Percentiles rank a stretch among this genome's conserved stretches.
Conservation (phyloP, 1,140 invertebrate genomes). For the Manduca sexta region DNA sequence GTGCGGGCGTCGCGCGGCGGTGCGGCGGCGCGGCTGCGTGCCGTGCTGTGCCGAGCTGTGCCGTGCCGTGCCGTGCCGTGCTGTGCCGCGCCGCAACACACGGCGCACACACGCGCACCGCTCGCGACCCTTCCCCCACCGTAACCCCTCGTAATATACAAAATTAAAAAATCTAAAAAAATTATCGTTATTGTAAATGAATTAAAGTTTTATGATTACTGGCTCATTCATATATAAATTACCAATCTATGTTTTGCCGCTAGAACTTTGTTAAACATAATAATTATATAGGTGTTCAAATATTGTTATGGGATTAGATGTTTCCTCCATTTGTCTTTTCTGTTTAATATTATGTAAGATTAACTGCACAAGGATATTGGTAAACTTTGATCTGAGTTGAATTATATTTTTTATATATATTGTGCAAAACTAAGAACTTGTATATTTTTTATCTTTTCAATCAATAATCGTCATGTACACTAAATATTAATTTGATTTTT, state of each 20-base stretch:
- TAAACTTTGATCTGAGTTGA: conserved; percentile 70
- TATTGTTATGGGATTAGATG: conserved; percentile 70
- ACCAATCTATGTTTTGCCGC: conserved; percentile 62
- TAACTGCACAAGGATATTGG: conserved; percentile 71
- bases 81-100: too few species aligned
- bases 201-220: conserved; percentile 63
- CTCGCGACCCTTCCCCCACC: not conserved
- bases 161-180: conserved; percentile 56
- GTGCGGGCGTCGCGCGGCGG: too few species aligned
- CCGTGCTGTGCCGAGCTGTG: too few species aligned
- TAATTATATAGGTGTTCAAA: conserved; percentile 69
- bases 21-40: too few species aligned
- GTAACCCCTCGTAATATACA: conserved; percentile 19
- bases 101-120: too few species aligned
- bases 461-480: conserved; percentile 70
- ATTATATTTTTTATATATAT: conserved; percentile 71
- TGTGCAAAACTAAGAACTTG: conserved; percentile 61
- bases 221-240: conserved; percentile 65
- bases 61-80: too few species aligned
- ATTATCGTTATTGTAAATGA: conserved; percentile 67
- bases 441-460: conserved; percentile 71
- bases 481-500: conserved; percentile 65
- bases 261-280: conserved; percentile 66
- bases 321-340: conserved; percentile 59
- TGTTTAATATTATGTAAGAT: conserved; percentile 60